Evolutionary conservation across 2,888 invertebrate species (phyloP), one percentile per base, ranked within the genome.

Genomic region (Agelastica alni): DNA sequence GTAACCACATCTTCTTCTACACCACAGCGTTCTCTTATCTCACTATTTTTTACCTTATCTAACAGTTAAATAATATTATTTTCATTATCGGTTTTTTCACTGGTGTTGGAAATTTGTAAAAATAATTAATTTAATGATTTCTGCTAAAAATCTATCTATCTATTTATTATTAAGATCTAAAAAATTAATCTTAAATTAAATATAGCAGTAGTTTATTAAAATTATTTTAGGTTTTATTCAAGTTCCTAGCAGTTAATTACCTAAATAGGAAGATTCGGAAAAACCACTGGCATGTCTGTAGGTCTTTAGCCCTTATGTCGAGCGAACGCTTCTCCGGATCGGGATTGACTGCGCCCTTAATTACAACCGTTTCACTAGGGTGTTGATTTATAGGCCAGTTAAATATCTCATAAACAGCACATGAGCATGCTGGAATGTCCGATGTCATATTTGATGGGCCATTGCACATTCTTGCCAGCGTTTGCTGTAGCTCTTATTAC

Each of bases 331-430:
- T 18, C 16, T 49, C 14, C 53, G 51, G 37, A 52, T 59, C 52
- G 30, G 54, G 52, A 59, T 59, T 59, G 59, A 59, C 59, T 71
- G 69, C 68, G 65, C 70, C 71, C 74, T 75, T 76, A 77, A 76
- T 76, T 76, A 75, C 76, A 72, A 68, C 69, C 71, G 71, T 72
- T 75, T 69, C 69, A 67, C 70, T 72, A 69, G 78, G 78, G 77
- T 77, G 77, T 77, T 79, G 79, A 79, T 79, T 79, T 79, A 79
- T 79, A 73, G 78, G 72, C 74, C 74, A 77, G 78, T 79, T 79
- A 79, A 75, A 78, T 77, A 75, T 77, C 77, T 78, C 79, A 78
- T 79, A 79, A 79, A 79, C 78, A 78, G 77, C 77, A 77, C 77
- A 75, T 75, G 76, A 75, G 73, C 69, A 71, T 70, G 66, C 64